Base-by-base conservation (phyloP, 2,113 vertebrate species). In the Sinocyclocheilus maitianheensis region DNA sequence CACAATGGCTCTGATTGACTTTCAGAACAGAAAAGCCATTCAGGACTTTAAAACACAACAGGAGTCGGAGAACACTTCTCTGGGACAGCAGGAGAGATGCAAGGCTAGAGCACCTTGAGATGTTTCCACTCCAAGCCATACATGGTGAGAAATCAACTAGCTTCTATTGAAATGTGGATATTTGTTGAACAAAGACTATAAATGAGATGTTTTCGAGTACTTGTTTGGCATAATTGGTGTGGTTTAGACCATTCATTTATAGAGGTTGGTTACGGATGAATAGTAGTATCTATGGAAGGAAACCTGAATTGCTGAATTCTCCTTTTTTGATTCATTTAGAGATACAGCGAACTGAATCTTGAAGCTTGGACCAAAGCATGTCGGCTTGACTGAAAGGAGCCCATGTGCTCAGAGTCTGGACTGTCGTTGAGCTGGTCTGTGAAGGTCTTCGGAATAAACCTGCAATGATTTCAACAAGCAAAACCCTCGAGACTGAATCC, bases 1-100 rank as follows among this genome's bases (percentile, higher is more conserved):
- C 94, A 96, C 97, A 40, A 95, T 99, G 97, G 98, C 98, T 1
- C 95, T 99, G 90, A 98, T 99, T 78, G 96, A 97, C 89, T 99
- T 96, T 91, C 97, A 99, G 95, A 99, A 99, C 96, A 95, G 96
- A 86, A 95, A 95, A 84, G 98, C 98, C 48, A 94, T 98, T 90
- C 94, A 97, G 95, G 94, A 95, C 93, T 97, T 98, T 93, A 96
- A 96, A 91, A 95, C 96, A 74, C 96, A 96, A 8, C 97, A 96
- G 92, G 96, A 96, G 89, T 92, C 89, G 48, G 95, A 96, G 92
- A 95, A 94, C 88, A 93, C 94, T 63, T 94, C 92, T 53, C 92
- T 93, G 1, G 95, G 93, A 4, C 90, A 94, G 87, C 95, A 95
- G 85, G 96, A 96, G 84, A 87, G 94, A 87, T 94, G 92, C 90